phyloP scores from a whole-genome alignment of 2,113 vertebrate species.

The Serinus canaria region DNA sequence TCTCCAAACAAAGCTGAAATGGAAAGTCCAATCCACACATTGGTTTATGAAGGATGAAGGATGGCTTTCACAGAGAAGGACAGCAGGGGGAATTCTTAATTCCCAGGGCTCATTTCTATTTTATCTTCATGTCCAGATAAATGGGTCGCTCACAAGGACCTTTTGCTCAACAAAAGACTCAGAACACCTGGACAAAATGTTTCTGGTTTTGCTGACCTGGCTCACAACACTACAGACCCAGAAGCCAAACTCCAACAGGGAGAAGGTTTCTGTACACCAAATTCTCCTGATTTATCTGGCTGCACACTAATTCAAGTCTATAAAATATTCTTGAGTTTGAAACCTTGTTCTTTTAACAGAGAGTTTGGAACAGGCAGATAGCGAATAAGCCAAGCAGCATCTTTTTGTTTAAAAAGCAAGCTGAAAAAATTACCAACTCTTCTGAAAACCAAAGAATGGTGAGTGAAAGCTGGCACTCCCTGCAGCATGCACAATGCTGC shows the following conservation, averaged over 20 bases:
- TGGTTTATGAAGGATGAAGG: rapidly evolving
- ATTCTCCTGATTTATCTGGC: neutral
- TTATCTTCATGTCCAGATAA: neutral
- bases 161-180: neutral
- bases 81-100: neutral
- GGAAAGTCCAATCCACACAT: neutral
- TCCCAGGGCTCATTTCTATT: neutral
- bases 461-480: neutral
- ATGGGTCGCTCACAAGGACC: neutral
- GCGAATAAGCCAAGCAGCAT: neutral
- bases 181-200: neutral
- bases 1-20: neutral
- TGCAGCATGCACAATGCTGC: neutral
- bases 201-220: neutral
- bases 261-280: neutral
- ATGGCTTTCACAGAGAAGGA: neutral
- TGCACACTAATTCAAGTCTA: neutral
- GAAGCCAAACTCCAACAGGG: rapidly evolving
- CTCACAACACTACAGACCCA: neutral
- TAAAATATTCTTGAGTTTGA: neutral
- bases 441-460: neutral
- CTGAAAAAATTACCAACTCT: neutral
- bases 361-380: neutral
- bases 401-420: neutral
- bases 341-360: neutral